Conservation (phyloP, 2,113 vertebrate genomes). For the Equus przewalskii region DNA sequence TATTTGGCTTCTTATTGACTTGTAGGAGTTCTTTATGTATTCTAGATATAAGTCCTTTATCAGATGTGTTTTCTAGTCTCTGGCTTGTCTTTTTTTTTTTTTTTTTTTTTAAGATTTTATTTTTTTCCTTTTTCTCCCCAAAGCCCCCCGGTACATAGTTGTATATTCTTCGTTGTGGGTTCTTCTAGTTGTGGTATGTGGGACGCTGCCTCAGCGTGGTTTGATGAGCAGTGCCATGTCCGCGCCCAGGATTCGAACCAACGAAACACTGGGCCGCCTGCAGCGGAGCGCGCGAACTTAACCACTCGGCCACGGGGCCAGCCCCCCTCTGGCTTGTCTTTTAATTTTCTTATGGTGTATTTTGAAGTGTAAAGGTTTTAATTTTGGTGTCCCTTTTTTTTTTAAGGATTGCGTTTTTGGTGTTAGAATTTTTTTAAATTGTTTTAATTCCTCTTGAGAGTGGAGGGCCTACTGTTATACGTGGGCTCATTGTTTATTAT, state of each 20-base stretch:
- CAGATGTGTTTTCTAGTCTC: neutral
- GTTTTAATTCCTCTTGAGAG: conserved; percentile 25
- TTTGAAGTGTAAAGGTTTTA: conserved; percentile 15
- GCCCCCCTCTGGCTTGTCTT: neutral
- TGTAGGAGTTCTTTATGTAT: conserved; percentile 14
- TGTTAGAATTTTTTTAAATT: neutral
- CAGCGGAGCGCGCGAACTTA: too few relatives aligned
- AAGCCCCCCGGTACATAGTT: too few relatives aligned
- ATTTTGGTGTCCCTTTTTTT: neutral
- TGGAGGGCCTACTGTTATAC: neutral
- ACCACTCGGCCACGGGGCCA: too few relatives aligned
- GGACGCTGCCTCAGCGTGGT: too few relatives aligned
- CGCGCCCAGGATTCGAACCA: too few relatives aligned
- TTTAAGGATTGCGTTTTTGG: neutral
- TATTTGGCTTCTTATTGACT: conserved; percentile 26
- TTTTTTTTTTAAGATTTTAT: too few relatives aligned
- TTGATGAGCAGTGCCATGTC: too few relatives aligned
- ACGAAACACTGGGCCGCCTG: too few relatives aligned
- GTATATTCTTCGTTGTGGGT: too few relatives aligned
- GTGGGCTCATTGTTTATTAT: neutral
- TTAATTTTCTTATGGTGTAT: conserved; percentile 17
- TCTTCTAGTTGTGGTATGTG: too few relatives aligned
- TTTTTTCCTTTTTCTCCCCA: too few relatives aligned
- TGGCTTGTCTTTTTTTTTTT: conserved; percentile 19
- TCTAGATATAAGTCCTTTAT: neutral